Evolutionary conservation across 2,797 vertebrate genomes (phyloP).

Genomic region (Sebastes vulpes): DNA sequence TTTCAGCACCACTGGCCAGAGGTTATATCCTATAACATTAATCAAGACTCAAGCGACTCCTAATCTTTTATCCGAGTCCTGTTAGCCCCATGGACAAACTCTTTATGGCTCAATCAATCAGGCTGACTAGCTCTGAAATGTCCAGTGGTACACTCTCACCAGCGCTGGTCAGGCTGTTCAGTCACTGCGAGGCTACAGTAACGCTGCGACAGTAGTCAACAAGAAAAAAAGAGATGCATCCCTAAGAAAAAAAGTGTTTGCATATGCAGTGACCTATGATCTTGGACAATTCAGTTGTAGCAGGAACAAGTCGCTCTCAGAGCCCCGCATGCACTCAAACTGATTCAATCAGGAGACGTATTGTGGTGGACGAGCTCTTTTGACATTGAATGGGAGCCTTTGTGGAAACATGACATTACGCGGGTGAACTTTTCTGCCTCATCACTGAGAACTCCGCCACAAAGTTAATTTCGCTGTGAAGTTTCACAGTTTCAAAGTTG

Average conservation of each 20-base stretch:
- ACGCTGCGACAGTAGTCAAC: constrained; percentile 45
- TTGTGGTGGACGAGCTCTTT: constrained; percentile 19
- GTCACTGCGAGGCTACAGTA: constrained; percentile 30
- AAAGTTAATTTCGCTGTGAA: constrained; percentile 50
- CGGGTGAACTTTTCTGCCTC: constrained; percentile 24
- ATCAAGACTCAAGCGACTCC: constrained; percentile 77
- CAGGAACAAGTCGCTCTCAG: constrained; percentile 3
- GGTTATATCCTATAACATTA: constrained; percentile 71
- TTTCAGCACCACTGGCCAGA: constrained; percentile 66
- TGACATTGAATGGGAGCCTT: constrained; percentile 39
- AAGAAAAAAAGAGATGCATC: constrained; percentile 3
- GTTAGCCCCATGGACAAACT: constrained; percentile 74
- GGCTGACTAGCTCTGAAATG: constrained; percentile 71
- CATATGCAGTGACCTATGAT: constrained; percentile 23
- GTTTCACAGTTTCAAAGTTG: constrained; percentile 53
- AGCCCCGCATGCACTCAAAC: constrained; percentile 1
- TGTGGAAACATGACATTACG: constrained; percentile 44
- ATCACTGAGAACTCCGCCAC: background rate
- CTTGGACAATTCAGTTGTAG: constrained; percentile 9
- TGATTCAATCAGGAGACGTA: constrained; percentile 33
- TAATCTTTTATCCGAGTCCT: constrained; percentile 77
- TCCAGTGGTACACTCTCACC: constrained; percentile 54
- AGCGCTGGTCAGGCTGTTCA: constrained; percentile 45
- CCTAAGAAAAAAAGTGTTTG: background rate
- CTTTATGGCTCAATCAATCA: constrained; percentile 83